Base-by-base conservation (phyloP, 2,113 vertebrate species). In the Neodon shergylaensis region DNA sequence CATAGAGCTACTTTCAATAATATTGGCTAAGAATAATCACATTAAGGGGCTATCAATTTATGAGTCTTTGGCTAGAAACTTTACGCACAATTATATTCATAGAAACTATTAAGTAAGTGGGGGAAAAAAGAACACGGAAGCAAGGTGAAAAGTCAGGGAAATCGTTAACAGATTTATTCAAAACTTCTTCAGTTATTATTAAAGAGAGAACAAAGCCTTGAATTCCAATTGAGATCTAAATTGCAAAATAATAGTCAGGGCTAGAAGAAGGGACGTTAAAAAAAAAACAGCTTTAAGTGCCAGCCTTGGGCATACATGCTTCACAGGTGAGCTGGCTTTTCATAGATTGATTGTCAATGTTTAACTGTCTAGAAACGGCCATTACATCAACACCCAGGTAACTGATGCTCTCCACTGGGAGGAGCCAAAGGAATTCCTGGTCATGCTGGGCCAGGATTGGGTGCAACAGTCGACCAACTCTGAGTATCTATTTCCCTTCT, bases 31-130 rank as follows among this genome's bases (percentile, higher is more conserved):
- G 28, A 94, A 96, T 92, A 96, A 95, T 94, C 42, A 86, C 33
- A 92, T 95, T 96, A 94, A 86, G 91, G 68, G 68, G 33, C 82
- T 68, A 73, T 61, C 31, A 78, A 52, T 78, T 94, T 96, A 82
- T 96, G 54, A 49, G 39, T 58, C 86, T 65, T 88, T 86, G 63
- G 42, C 58, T 95, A 36, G 7, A 96, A 94, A 72, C 90, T 88
- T 87, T 88, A 95, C 92, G 79, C 73, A 68, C 82, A 93, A 95
- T 94, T 95, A 94, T 94, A 92, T 96, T 96, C 73, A 93, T 83
- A 68, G 95, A 95, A 95, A 92, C 94, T 77, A 87, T 88, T 96
- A 94, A 72, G 76, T 94, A 54, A 16, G 54, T 22, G 3, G 68
- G 54, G 83, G 21, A 17, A 52, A 85, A 63, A 65, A 39, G 73